A percentile compares a stretch with the other conserved stretches of the same genome.
These are phyloP conservation scores for Aplocera efformata DNA, from an alignment of 2,888 invertebrate species.

Conservation along the genomic window DNA sequence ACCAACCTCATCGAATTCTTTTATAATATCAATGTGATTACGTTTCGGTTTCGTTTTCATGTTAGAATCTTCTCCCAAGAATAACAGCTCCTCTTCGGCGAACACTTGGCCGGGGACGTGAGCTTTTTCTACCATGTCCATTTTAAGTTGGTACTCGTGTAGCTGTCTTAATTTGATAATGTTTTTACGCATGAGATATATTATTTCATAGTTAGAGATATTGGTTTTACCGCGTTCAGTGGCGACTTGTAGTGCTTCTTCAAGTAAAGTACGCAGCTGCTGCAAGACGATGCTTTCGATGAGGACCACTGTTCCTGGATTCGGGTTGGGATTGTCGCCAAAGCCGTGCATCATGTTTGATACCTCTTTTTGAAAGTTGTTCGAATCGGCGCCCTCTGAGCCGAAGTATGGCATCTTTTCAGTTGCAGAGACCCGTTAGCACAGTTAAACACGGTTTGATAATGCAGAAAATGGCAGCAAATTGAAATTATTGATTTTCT, in stretches of 20 bases:
- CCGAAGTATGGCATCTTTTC: conserved; percentile 52
- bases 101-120: neutral
- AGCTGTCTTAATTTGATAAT: conserved; percentile 87
- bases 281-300: conserved; percentile 92
- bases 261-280: conserved; percentile 89
- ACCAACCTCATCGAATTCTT: conserved; percentile 78
- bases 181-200: conserved; percentile 91
- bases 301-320: conserved; percentile 89
- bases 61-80: conserved; percentile 76
- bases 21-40: conserved; percentile 73
- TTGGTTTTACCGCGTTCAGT: conserved; percentile 82
- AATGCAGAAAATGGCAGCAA: too few species aligned
- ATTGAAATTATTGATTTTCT: too few species aligned
- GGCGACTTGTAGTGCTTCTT: conserved; percentile 86
- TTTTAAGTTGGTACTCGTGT: conserved; percentile 85
- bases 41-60: conserved; percentile 65
- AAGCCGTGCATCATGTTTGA: conserved; percentile 96
- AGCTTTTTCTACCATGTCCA: conserved; percentile 69
- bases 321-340: conserved; percentile 91
- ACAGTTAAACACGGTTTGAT: too few species aligned
- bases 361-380: conserved; percentile 84
- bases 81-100: conserved; percentile 38
- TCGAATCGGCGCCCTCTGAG: conserved; percentile 55
- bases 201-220: conserved; percentile 82
- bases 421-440: too few species aligned